Evolutionary conservation across 2,888 invertebrate genomes (phyloP), one percentile per base, ranked within the genome.

Genomic region (Xanthia icteritia): DNA sequence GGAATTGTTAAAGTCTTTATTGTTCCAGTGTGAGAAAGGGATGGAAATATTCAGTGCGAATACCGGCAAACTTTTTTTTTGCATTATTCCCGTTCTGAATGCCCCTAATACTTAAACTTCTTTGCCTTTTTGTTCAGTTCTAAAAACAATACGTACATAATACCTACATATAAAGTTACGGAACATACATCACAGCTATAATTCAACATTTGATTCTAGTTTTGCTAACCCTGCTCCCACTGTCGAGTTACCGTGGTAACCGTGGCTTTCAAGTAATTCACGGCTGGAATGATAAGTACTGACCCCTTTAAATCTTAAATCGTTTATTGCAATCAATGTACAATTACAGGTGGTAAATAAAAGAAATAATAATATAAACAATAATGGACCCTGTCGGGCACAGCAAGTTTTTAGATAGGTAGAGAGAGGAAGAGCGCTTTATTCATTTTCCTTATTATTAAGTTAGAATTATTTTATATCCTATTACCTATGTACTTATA

Each of bases 261-360:
- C 17, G 20, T 27, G 20, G 0, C 36, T 61, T 82, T 82, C 70
- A 82, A 70, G 81, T 83, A 66, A 72, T 69, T 79, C 73, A 71
- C 48, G 61, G 66, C 65, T 64, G 39, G 39, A 63, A 76, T 77
- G 58, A 75, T 73, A 66, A 60, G 58, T 69, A 67, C 36, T 60
- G 70, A 77, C 76, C 51, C 81, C n/a, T n/a, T n/a, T n/a, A n/a
- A n/a, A n/a, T n/a, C n/a, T n/a, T n/a, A n/a, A n/a, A n/a, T n/a
- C n/a, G n/a, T n/a, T n/a, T n/a, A n/a, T n/a, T n/a, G n/a, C n/a
- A n/a, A n/a, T n/a, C n/a, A n/a, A n/a, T n/a, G n/a, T n/a, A n/a
- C n/a, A n/a, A n/a, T n/a, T n/a, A n/a, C n/a, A n/a, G n/a, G n/a
- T n/a, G n/a, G n/a, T n/a, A n/a, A n/a, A n/a, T n/a, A n/a, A n/a